Conservation (phyloP, 2,113 vertebrate genomes). For the Synchiropus splendidus region DNA sequence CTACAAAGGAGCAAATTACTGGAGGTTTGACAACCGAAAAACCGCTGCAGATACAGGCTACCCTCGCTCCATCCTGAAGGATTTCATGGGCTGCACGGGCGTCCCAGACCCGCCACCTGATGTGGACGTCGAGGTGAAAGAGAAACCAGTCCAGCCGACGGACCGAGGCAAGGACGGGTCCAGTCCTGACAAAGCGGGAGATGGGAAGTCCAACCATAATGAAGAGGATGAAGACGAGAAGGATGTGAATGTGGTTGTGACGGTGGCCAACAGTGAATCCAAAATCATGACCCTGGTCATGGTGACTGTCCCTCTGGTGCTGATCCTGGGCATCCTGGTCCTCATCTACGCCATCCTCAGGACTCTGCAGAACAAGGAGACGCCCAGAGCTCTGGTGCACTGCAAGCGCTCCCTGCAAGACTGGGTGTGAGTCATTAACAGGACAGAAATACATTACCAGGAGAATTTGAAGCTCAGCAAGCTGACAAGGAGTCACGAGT, state of each 20-base stretch:
- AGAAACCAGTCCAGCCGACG: slow-evolving; percentile 26
- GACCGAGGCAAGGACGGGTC: slow-evolving; percentile 33
- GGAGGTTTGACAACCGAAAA: slow-evolving; percentile 86
- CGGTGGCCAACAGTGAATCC: slow-evolving; percentile 72
- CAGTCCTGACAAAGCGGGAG: slow-evolving; percentile 42
- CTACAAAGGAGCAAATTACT: slow-evolving; percentile 90
- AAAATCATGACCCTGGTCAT: slow-evolving; percentile 81
- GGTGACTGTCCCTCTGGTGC: slow-evolving; percentile 80
- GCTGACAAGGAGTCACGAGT: slow-evolving; percentile 7
- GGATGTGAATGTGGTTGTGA: slow-evolving; percentile 80
- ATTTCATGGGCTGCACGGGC: slow-evolving; percentile 89
- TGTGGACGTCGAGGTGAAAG: slow-evolving; percentile 13
- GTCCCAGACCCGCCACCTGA: slow-evolving; percentile 57
- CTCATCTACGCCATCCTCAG: slow-evolving; percentile 83
- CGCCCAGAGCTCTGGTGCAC: slow-evolving; percentile 82
- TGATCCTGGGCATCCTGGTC: slow-evolving; percentile 81
- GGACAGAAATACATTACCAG: too few relatives aligned
- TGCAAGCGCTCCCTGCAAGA: slow-evolving; percentile 97
- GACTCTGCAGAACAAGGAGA: slow-evolving; percentile 88
- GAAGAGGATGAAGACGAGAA: slow-evolving; percentile 42
- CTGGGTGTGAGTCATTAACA: slow-evolving; percentile 77
- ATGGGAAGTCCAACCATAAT: background rate
- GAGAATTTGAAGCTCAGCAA: slow-evolving; percentile 1
- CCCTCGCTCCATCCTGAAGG: slow-evolving; percentile 89
- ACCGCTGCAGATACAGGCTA: slow-evolving; percentile 81